phyloP scores from a whole-genome alignment of 2,888 invertebrate genomes.

The Apomyelois bistriatella region DNA sequence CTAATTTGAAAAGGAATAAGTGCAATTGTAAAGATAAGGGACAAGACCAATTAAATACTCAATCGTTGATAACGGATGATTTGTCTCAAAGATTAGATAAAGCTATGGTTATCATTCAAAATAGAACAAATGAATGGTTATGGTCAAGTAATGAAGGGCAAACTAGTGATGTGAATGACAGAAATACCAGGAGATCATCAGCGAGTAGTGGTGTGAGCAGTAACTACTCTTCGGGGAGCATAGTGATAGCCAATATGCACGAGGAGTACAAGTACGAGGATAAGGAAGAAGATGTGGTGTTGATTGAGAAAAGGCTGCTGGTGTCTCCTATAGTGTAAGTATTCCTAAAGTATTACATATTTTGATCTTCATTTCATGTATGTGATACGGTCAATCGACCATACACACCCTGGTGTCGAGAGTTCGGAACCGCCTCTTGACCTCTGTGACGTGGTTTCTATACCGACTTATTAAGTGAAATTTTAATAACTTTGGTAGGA shows the following conservation, averaged over 20 bases:
- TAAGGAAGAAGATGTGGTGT: constrained; percentile 83
- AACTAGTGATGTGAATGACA: constrained; percentile 33
- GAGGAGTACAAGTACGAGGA: constrained; percentile 89
- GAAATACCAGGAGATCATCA: constrained; percentile 66
- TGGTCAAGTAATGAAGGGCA: constrained; percentile 36
- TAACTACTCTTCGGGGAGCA: constrained; percentile 58
- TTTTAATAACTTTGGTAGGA: too few relatives aligned
- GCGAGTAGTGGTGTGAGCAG: constrained; percentile 72
- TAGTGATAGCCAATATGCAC: constrained; percentile 80
- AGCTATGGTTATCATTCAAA: constrained; percentile 59
- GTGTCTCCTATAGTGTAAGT: constrained; percentile 78
- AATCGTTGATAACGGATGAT: constrained; percentile 39
- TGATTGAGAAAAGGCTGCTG: constrained; percentile 83
- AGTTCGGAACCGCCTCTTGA: too few relatives aligned
- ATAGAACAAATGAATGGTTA: constrained; percentile 63
- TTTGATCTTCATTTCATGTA: too few relatives aligned
- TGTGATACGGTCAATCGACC: too few relatives aligned
- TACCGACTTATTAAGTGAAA: too few relatives aligned
- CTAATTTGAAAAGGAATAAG: constrained; percentile 45
- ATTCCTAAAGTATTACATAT: neutral
- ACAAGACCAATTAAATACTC: constrained; percentile 16
- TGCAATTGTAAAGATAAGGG: constrained; percentile 16
- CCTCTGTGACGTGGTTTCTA: too few relatives aligned
- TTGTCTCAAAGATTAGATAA: constrained; percentile 47
- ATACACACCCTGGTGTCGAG: too few relatives aligned